A percentile compares a stretch with the other conserved stretches of the same genome.
Evolutionary conservation across 2,888 invertebrate species (phyloP).

Genomic region (Ectemnius continuus): DNA sequence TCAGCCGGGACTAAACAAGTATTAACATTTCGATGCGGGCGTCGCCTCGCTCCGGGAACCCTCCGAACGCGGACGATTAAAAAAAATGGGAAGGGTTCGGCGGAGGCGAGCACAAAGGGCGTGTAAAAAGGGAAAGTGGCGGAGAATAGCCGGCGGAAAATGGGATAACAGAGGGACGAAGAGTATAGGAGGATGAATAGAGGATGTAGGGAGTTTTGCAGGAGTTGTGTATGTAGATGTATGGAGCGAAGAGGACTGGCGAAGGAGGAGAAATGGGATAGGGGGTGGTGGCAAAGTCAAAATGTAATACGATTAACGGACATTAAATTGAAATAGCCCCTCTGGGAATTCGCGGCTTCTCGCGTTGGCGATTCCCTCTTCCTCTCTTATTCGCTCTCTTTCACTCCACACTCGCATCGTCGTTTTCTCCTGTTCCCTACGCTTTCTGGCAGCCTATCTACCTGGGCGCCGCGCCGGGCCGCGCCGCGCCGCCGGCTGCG

Average conservation of each 20-base stretch:
- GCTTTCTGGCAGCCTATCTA: conserved; percentile 20
- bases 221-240: neutral
- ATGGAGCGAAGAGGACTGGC: neutral
- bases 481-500: no score
- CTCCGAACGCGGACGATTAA: neutral
- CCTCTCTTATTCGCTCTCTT: no score
- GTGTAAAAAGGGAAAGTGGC: neutral
- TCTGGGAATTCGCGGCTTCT: conserved; percentile 57
- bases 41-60: conserved; percentile 26
- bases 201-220: neutral
- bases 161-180: neutral
- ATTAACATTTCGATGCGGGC: conserved; percentile 67
- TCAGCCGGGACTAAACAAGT: conserved; percentile 71
- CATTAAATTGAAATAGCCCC: conserved; percentile 68
- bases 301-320: conserved; percentile 68
- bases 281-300: conserved; percentile 47
- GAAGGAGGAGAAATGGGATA: neutral
- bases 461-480: conserved; percentile 28
- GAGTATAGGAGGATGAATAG: neutral
- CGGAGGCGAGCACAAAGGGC: neutral
- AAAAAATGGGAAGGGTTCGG: neutral
- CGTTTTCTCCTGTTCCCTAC: conserved; percentile 37
- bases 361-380: conserved; percentile 43
- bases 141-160: neutral
- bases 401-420: conserved; percentile 1